These are phyloP conservation scores for Rhinichthys klamathensis DNA, from an alignment of 2,113 vertebrate species.

Conservation along the genomic window DNA sequence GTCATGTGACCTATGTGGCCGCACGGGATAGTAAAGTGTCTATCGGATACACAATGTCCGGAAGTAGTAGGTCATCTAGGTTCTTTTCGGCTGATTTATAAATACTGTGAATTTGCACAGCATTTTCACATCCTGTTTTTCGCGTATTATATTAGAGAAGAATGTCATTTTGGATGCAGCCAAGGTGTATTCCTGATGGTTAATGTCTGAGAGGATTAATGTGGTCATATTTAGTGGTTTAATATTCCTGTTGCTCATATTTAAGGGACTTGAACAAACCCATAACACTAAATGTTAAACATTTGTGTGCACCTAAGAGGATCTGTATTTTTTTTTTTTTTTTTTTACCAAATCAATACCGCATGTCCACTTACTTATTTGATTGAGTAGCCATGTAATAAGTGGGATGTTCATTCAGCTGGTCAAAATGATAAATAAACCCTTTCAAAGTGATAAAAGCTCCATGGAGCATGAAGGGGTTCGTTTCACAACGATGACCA, in stretches of 20 bases:
- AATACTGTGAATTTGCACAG: neutral
- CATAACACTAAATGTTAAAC: no score
- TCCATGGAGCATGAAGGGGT: neutral
- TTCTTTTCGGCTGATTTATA: no score
- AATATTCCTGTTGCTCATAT: neutral
- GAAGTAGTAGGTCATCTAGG: no score
- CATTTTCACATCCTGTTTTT: neutral
- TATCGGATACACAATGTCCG: no score
- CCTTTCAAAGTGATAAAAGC: neutral
- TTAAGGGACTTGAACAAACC: neutral
- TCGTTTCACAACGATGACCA: neutral
- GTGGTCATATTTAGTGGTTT: neutral
- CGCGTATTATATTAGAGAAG: neutral
- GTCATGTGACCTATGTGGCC: no score
- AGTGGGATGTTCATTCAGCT: neutral
- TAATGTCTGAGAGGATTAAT: neutral
- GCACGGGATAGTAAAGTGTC: neutral
- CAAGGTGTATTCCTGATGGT: neutral
- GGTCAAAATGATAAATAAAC: neutral
- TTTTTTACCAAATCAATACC: neutral
- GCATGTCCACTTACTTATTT: neutral
- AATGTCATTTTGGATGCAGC: neutral
- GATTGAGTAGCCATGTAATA: neutral
- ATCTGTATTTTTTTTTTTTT: no score
- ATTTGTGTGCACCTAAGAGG: no score